Conservation (phyloP, 2,888 invertebrate genomes). For the Anticlea derivata region DNA sequence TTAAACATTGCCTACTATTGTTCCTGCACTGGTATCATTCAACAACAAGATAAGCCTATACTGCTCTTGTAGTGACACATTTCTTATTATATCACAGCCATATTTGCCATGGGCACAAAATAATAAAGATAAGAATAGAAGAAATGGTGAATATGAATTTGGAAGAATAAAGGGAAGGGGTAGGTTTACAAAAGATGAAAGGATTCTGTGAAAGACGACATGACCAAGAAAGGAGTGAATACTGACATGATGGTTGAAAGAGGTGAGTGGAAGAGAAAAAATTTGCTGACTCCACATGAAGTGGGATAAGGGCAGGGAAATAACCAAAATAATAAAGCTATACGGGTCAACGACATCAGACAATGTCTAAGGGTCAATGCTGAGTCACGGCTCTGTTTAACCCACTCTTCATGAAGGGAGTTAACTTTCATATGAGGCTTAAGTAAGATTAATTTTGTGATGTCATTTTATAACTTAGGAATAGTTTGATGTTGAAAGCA, state of each 20-base stretch:
- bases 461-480: no score
- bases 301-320: no score
- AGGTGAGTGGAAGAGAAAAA: no score
- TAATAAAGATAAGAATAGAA: slow-evolving; percentile 2
- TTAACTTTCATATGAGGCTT: not conserved
- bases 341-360: slow-evolving; percentile 13
- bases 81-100: slow-evolving; percentile 2
- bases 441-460: slow-evolving; percentile 1
- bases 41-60: slow-evolving; percentile 9
- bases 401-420: slow-evolving; percentile 1
- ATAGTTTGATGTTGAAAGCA: no score
- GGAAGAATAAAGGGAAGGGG: no score
- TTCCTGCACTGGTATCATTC: not conserved
- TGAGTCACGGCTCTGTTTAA: slow-evolving; percentile 3
- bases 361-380: slow-evolving; percentile 2
- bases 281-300: no score
- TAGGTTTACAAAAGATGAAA: no score
- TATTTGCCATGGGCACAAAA: slow-evolving; percentile 9
- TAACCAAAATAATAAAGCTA: slow-evolving; percentile 5
- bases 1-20: slow-evolving; percentile 6
- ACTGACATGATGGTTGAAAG: no score
- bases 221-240: no score
- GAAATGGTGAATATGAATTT: no score
- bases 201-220: no score
- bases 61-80: not conserved